Conservation (phyloP, 2,888 invertebrate species). For the Orthosia gothica region DNA sequence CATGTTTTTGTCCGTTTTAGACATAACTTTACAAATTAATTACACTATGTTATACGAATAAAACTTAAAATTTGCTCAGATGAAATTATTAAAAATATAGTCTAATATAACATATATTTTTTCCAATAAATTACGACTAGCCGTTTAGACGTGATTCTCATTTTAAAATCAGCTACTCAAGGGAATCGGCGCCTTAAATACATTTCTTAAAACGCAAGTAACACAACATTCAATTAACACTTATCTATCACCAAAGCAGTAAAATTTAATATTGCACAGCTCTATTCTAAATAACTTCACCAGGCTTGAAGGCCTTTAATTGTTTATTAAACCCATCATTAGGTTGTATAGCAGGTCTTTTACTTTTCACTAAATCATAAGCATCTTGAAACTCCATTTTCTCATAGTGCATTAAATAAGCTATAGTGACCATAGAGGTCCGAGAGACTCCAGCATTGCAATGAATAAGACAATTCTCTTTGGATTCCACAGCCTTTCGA, state of each 20-base stretch:
- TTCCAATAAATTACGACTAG: no score
- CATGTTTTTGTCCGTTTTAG: no score
- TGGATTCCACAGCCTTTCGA: slow-evolving; percentile 85
- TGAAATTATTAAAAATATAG: no score
- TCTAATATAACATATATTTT: no score
- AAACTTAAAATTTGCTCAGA: no score
- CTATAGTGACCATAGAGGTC: slow-evolving; percentile 95
- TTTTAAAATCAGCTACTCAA: no score
- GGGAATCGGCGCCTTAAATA: no score
- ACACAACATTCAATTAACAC: slow-evolving; percentile 37
- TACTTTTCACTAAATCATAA: slow-evolving; percentile 92
- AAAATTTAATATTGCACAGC: slow-evolving; percentile 23
- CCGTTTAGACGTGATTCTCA: no score
- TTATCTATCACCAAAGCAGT: slow-evolving; percentile 11
- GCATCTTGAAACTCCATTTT: slow-evolving; percentile 93
- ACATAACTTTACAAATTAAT: no score
- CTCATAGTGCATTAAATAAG: slow-evolving; percentile 94
- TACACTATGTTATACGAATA: no score
- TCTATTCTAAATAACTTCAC: slow-evolving; percentile 67
- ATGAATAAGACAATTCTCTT: slow-evolving; percentile 94
- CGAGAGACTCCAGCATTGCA: slow-evolving; percentile 98
- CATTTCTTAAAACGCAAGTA: slow-evolving; percentile 7
- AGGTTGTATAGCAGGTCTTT: slow-evolving; percentile 94
- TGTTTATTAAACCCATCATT: slow-evolving; percentile 96
- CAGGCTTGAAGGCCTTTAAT: slow-evolving; percentile 85